Evolutionary conservation across 2,888 invertebrate species (phyloP), one percentile per base, ranked within the genome.

Genomic region (Leptinotarsa rubiginosa): DNA sequence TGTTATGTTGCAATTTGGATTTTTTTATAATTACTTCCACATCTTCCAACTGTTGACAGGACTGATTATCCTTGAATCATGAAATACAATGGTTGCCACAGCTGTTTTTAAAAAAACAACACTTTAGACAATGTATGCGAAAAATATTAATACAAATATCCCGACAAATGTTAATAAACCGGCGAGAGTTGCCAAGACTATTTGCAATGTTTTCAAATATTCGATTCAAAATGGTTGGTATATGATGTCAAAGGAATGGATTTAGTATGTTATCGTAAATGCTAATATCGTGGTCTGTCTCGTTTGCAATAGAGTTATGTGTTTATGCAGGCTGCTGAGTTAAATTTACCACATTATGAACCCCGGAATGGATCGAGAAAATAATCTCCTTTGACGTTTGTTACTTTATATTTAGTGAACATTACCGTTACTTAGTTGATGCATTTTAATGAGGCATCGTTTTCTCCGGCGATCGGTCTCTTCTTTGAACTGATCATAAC

Each of bases 261-360:
- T 77, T 78, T 75, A 77, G 73, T 65, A 69, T 75, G 75, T 77
- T 79, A 79, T 79, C 77, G 77, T 77, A 68, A 71, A 75, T 73
- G 65, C 73, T 77, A 69, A 77, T 77, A 79, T 76, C 76, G 74
- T 68, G 70, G 64, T 62, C 69, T 78, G 78, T 77, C 79, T 78
- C 78, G 76, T 79, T 75, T 77, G 73, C 65, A 74, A 72, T 72
- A 73, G 69, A 78, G 75, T 79, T 76, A 78, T 78, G 77, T 81
- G 81, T 81, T 81, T 80, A 74, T 79, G 76, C 78, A 76, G 78
- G 79, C 79, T 65, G 65, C 66, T 64, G 67, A 68, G 75, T 76
- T 79, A 77, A 77, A 77, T 77, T 76, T 77, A 79, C 77, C 77
- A 75, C 73, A 67, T 77, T 76, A 79, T 79, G 76, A 76, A 77